A percentile compares a stretch with the other conserved stretches of the same genome.
Conservation (phyloP, 2,797 vertebrate species). For the Paratrypauchen microcephalus region DNA sequence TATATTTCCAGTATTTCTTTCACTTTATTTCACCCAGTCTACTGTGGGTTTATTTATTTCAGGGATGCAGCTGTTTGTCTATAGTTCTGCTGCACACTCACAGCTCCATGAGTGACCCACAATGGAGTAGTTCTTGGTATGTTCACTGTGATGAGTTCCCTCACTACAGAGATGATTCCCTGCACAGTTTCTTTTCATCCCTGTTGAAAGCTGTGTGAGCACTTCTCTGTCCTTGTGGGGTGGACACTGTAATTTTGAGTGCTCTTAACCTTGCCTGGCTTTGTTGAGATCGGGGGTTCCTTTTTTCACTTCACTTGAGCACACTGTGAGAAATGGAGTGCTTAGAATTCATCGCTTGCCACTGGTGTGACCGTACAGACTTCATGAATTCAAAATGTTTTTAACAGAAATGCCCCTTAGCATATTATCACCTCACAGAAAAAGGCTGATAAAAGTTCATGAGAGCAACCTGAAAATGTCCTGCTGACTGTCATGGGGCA, state of each 20-base stretch:
- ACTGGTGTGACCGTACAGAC: slow-evolving; percentile 36
- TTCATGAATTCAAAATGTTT: slow-evolving; percentile 55
- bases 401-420: slow-evolving; percentile 34
- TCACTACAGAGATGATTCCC: slow-evolving; percentile 54
- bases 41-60: slow-evolving; percentile 39
- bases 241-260: slow-evolving; percentile 58
- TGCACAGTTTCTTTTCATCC: slow-evolving; percentile 50
- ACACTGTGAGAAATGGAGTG: slow-evolving; percentile 44
- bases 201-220: slow-evolving; percentile 39
- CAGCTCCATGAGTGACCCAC: slow-evolving; percentile 59
- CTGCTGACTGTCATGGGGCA: slow-evolving; percentile 48
- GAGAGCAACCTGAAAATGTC: slow-evolving; percentile 58
- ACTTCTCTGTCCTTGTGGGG: slow-evolving; percentile 58
- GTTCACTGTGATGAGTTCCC: slow-evolving; percentile 51
- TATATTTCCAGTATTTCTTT: slow-evolving; percentile 4
- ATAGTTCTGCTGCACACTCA: slow-evolving; percentile 31
- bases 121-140: slow-evolving; percentile 22
- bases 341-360: slow-evolving; percentile 40
- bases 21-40: slow-evolving; percentile 22
- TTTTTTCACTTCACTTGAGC: slow-evolving; percentile 42
- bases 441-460: slow-evolving; percentile 50
- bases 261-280: slow-evolving; percentile 67
- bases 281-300: slow-evolving; percentile 50
- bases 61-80: slow-evolving; percentile 36
- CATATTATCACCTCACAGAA: slow-evolving; percentile 44